Conservation (phyloP, 2,888 invertebrate genomes). For the Drosophila lutescens region DNA sequence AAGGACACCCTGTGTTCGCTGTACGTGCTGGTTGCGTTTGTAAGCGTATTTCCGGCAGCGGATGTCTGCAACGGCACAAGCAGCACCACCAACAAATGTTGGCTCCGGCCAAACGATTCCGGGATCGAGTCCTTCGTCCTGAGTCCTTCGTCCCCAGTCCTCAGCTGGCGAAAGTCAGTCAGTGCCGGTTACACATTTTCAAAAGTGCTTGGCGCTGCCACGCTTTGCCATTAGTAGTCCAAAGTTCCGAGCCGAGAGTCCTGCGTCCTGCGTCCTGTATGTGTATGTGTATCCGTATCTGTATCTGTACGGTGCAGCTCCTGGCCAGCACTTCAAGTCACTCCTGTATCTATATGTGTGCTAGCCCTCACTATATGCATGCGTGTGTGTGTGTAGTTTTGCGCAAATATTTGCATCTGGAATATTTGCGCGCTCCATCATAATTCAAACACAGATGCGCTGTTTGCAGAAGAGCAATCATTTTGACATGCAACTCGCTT, state of each 20-base stretch:
- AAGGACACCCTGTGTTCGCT: conserved; percentile 54
- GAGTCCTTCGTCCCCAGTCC: not conserved
- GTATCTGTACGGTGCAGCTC: conserved; percentile 12
- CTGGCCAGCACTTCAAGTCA: conserved; percentile 65
- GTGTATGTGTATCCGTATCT: conserved; percentile 39
- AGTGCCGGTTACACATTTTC: conserved; percentile 77
- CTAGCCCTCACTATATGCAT: conserved; percentile 53
- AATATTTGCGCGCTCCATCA: conserved; percentile 84
- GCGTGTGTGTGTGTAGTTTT: conserved; percentile 78
- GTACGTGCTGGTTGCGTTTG: conserved; percentile 67
- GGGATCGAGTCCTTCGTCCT: conserved; percentile 17
- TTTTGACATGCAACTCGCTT: conserved; percentile 83
- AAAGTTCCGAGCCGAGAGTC: conserved; percentile 3
- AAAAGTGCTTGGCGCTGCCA: conserved; percentile 74
- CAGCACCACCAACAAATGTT: conserved; percentile 54
- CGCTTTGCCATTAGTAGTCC: conserved; percentile 68
- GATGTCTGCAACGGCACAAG: conserved; percentile 60
- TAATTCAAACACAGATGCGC: conserved; percentile 84
- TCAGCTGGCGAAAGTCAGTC: conserved; percentile 66
- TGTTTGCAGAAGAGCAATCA: conserved; percentile 84
- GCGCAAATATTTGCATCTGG: conserved; percentile 83
- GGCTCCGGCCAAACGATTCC: conserved; percentile 69
- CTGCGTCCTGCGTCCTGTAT: conserved; percentile 25
- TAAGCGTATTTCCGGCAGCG: conserved; percentile 77
- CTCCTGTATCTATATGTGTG: conserved; percentile 31